Conservation (phyloP, 2,888 invertebrate genomes). For the Limnephilus marmoratus region DNA sequence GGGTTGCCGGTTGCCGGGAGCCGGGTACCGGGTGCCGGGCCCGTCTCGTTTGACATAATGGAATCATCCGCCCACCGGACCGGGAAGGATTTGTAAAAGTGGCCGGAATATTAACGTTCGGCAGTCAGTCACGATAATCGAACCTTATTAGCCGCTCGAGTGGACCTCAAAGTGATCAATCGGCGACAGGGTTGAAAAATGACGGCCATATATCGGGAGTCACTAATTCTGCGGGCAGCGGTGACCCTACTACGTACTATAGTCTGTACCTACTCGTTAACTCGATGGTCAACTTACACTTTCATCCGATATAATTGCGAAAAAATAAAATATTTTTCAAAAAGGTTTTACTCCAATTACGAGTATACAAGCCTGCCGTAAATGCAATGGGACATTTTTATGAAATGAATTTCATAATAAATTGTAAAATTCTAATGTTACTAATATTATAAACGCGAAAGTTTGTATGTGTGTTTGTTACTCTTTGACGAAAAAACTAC, state of each 20-base stretch:
- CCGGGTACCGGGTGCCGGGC: background rate
- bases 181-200: conserved; percentile 47
- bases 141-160: conserved; percentile 59
- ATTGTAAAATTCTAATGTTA: too few relatives aligned
- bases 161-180: conserved; percentile 56
- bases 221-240: conserved; percentile 31
- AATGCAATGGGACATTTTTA: too few relatives aligned
- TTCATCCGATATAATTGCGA: background rate
- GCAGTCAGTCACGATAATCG: conserved; percentile 51
- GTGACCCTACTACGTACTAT: background rate
- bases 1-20: background rate
- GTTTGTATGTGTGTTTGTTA: too few relatives aligned
- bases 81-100: conserved; percentile 45
- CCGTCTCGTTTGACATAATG: conserved; percentile 43
- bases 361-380: too few relatives aligned
- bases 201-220: conserved; percentile 39
- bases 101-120: conserved; percentile 41
- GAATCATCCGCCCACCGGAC: conserved; percentile 43
- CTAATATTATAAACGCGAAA: too few relatives aligned
- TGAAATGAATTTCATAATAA: too few relatives aligned
- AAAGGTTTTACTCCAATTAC: too few relatives aligned
- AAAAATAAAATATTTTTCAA: too few relatives aligned
- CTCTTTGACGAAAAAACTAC: too few relatives aligned
- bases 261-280: background rate
- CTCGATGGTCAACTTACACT: background rate